Base-by-base conservation (phyloP, 2,113 vertebrate species). In the Zapus hudsonius region DNA sequence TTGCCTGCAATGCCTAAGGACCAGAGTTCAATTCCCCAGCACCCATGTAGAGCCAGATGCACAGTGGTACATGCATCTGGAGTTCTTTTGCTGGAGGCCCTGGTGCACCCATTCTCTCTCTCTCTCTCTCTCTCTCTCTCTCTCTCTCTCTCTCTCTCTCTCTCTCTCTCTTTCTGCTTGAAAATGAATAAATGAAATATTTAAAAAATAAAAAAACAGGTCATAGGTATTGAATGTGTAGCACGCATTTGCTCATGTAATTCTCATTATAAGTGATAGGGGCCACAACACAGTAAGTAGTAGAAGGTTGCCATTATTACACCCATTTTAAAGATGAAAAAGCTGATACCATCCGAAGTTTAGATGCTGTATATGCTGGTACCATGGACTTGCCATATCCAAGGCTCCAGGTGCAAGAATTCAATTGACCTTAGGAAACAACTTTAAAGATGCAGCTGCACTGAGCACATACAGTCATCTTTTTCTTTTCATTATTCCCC, bases 261-360 rank as follows among this genome's bases (percentile, higher is more conserved):
- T 59, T 74, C 64, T 73, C 79, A 42, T 27, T 16, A 40, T 59
- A 69, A 38, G 27, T 29, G 0, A 17, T 1, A 1, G 9, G 29
- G 1, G 17, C 57, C 63, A 31, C 47, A 7, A 27, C 63, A 31
- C 47, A 7, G 27, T 33, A 66, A 52, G 20, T 38, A 1, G 11
- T 1, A 2, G 17, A 42, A 22, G 31, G 59, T 52, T n/a, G 17
- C 52, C 19, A 57, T 44, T 9, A 22, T 72, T 44, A 38, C 40
- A 78, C 38, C 40, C 64, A 69, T 82, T 63, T 63, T 82, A 78
- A 23, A 82, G 55, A 75, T 20, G 38, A 84, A 61, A 79, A 84
- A 36, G 36, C 15, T 25, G 44, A 72, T 9, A 27, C 55, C 0
- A 42, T 66, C 11, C 8, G 74, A 69, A n/a, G 27, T 20, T n/a